phyloP scores from a whole-genome alignment of 2,113 vertebrate genomes.

The Pampusana beccarii region DNA sequence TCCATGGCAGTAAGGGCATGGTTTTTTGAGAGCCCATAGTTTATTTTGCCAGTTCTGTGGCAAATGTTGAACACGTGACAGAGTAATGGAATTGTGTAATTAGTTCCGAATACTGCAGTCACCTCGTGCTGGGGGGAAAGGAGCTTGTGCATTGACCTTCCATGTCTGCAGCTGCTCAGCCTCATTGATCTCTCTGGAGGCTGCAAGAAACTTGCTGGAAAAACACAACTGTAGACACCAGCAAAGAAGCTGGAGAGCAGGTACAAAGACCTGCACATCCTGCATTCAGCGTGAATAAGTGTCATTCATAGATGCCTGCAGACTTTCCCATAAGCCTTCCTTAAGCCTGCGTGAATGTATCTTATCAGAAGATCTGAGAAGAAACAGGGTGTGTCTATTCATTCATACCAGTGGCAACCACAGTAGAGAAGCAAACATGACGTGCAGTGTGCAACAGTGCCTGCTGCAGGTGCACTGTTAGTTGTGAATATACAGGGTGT shows the following conservation, averaged over 20 bases:
- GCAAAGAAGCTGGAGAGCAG: neutral
- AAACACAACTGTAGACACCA: neutral
- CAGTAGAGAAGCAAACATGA: neutral
- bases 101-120: neutral
- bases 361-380: conserved; percentile 20
- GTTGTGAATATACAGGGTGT: neutral
- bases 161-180: neutral
- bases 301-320: neutral
- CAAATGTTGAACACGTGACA: rapidly evolving
- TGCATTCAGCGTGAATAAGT: neutral
- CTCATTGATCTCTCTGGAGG: neutral
- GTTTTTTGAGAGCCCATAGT: neutral
- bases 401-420: neutral
- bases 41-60: neutral
- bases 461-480: neutral
- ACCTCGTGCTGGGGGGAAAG: neutral
- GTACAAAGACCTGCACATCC: neutral
- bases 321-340: conserved; percentile 26
- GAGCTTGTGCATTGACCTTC: neutral
- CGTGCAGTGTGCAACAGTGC: neutral
- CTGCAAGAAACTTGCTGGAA: neutral
- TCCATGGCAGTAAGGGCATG: neutral
- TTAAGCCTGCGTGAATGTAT: neutral
- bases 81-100: neutral
- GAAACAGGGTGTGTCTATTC: neutral